phyloP scores from a whole-genome alignment of 2,797 vertebrate genomes.

The Syngnathus rostellatus region DNA sequence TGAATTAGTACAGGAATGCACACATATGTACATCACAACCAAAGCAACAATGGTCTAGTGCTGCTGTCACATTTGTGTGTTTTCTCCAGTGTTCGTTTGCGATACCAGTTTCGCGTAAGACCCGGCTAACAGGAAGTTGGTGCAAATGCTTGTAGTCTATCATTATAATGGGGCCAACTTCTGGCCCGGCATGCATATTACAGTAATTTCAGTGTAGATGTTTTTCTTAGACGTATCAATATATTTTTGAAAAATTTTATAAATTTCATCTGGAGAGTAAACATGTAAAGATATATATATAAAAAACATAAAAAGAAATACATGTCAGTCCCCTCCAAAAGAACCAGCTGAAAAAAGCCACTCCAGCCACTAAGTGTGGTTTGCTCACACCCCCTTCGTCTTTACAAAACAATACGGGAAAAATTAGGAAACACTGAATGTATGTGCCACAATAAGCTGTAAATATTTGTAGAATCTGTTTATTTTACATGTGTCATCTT shows the following conservation, averaged over 20 bases:
- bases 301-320: neutral
- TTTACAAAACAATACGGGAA: slow-evolving; percentile 18
- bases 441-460: slow-evolving; percentile 9
- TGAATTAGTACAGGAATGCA: neutral
- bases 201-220: neutral
- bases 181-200: neutral
- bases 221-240: neutral
- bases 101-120: too few relatives aligned
- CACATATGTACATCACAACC: too few relatives aligned
- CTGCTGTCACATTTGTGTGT: too few relatives aligned
- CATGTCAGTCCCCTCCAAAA: slow-evolving; percentile 17
- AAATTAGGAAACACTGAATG: slow-evolving; percentile 10
- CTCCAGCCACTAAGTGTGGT: slow-evolving; percentile 23
- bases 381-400: slow-evolving; percentile 19
- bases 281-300: neutral
- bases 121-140: too few relatives aligned
- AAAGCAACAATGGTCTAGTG: too few relatives aligned
- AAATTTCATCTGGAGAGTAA: neutral
- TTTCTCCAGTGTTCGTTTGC: too few relatives aligned
- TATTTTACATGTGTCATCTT: slow-evolving; percentile 49
- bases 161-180: neutral
- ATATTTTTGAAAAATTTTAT: neutral
- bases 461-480: slow-evolving; percentile 33
- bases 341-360: slow-evolving; percentile 23
- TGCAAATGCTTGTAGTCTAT: neutral